A percentile compares a stretch with the other conserved stretches of the same genome.
Evolutionary conservation across 2,113 vertebrate species (phyloP).

Genomic region (Apaloderma vittatum): DNA sequence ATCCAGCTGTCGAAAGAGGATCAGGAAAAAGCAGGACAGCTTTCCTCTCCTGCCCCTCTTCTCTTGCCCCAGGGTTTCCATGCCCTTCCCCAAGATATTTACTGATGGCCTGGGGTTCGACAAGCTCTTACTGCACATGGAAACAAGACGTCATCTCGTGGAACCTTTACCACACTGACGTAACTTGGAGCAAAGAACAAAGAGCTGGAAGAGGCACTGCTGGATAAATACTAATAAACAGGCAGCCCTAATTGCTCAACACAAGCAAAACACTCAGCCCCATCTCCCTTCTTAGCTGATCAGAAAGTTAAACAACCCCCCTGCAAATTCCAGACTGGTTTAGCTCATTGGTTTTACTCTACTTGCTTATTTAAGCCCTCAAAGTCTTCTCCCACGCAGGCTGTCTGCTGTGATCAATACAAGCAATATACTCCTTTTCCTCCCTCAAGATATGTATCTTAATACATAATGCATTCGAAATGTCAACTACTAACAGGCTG

Average conservation of each 20-base stretch:
- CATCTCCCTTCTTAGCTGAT: not conserved
- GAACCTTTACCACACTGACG: not conserved
- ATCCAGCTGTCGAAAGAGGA: not conserved
- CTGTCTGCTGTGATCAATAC: constrained; percentile 2
- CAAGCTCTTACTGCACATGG: fast-evolving
- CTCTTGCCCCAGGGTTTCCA: not conserved
- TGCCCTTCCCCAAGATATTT: not conserved
- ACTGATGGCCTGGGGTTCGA: not conserved
- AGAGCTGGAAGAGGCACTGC: not conserved
- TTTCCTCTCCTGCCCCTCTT: not conserved
- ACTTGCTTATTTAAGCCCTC: not conserved
- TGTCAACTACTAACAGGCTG: not conserved
- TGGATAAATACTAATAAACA: not conserved
- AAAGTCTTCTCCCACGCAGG: not conserved
- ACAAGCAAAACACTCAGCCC: not conserved
- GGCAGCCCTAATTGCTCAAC: not conserved
- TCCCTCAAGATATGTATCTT: not conserved
- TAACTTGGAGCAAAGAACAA: not conserved
- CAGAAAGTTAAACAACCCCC: not conserved
- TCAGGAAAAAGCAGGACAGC: not conserved
- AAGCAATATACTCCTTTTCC: constrained; percentile 14
- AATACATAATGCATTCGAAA: not conserved
- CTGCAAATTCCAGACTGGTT: not conserved
- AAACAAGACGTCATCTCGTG: fast-evolving
- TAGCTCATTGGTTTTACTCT: not conserved